These are phyloP conservation scores for Tachuris rubrigastra DNA, from an alignment of 2,113 vertebrate species.

Conservation along the genomic window DNA sequence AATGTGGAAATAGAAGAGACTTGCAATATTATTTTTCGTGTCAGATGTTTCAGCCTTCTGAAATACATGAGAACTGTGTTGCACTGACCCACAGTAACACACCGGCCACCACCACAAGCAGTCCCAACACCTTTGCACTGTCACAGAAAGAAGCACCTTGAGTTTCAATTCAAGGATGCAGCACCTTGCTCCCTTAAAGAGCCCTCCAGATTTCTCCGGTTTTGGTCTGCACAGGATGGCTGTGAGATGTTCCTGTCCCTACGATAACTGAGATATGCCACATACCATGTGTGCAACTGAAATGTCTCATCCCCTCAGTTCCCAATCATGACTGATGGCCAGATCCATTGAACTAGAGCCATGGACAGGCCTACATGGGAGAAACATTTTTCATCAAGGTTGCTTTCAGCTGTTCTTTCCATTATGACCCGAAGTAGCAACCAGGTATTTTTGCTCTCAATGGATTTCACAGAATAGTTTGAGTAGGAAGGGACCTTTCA, in stretches of 20 bases:
- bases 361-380: rapidly evolving
- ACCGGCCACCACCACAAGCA: rapidly evolving
- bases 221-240: no score
- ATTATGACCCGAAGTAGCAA: background rate
- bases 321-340: rapidly evolving
- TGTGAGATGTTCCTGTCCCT: background rate
- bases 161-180: no score
- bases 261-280: rapidly evolving
- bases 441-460: background rate
- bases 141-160: rapidly evolving
- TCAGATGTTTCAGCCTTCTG: background rate
- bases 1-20: background rate
- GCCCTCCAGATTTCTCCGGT: rapidly evolving
- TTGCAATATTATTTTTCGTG: rapidly evolving
- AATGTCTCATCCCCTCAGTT: background rate
- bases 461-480: background rate
- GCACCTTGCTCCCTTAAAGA: background rate
- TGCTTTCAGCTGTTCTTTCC: background rate
- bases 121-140: no score
- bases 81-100: rapidly evolving
- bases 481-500: background rate
- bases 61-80: rapidly evolving
- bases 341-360: background rate
- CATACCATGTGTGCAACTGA: rapidly evolving
- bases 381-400: background rate